Conservation (phyloP, 2,113 vertebrate genomes). For the Butorides virescens region DNA sequence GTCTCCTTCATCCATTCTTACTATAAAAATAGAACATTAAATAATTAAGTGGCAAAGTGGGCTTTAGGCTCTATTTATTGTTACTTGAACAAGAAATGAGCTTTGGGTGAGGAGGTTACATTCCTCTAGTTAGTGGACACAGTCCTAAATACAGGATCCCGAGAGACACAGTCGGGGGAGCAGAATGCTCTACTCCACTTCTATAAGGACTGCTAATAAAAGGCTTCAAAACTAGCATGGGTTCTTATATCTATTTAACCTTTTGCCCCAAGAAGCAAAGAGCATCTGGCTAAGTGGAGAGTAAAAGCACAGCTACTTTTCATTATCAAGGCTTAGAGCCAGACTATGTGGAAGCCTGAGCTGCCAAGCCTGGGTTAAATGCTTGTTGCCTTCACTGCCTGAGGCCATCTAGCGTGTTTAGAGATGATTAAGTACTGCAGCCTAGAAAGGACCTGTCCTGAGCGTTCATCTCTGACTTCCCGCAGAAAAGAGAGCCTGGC, state of each 20-base stretch:
- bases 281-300: constrained; percentile 85
- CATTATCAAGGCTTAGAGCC: constrained; percentile 83
- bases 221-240: constrained; percentile 78
- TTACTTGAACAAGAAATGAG: constrained; percentile 44
- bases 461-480: constrained; percentile 90
- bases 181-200: constrained; percentile 60
- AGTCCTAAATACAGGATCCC: constrained; percentile 67
- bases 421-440: constrained; percentile 90
- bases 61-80: constrained; percentile 44
- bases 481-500: constrained; percentile 86
- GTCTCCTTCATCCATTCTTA: constrained; percentile 47
- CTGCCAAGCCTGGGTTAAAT: constrained; percentile 88
- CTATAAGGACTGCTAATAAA: constrained; percentile 78
- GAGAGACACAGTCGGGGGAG: constrained; percentile 54
- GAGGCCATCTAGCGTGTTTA: constrained; percentile 87
- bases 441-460: constrained; percentile 89
- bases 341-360: constrained; percentile 73
- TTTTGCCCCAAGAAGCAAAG: constrained; percentile 83
- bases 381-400: constrained; percentile 88
- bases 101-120: constrained; percentile 52
- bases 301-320: constrained; percentile 83
- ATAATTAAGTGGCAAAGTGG: constrained; percentile 54
- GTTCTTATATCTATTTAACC: constrained; percentile 86
- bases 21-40: constrained; percentile 63
- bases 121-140: constrained; percentile 57